These are phyloP conservation scores for Toxotes lorentzi DNA, from an alignment of 2,797 vertebrate genomes.

Conservation along the genomic window DNA sequence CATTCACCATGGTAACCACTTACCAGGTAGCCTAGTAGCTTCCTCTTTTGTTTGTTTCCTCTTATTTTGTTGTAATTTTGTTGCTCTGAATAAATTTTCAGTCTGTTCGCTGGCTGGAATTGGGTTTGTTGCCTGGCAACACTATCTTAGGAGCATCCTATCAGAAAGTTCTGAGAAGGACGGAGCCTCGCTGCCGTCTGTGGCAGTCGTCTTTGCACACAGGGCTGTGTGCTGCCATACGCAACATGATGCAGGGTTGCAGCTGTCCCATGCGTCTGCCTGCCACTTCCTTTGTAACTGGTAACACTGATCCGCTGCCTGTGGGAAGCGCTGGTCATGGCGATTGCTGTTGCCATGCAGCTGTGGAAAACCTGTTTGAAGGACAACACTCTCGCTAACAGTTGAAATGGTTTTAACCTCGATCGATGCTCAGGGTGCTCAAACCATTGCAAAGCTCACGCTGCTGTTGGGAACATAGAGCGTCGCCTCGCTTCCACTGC, in stretches of 20 bases:
- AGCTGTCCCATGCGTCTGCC: constrained; percentile 30
- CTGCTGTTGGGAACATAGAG: constrained; percentile 14
- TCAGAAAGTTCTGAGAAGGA: constrained; percentile 33
- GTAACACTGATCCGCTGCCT: constrained; percentile 21
- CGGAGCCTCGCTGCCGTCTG: constrained; percentile 8
- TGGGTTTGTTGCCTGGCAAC: constrained; percentile 72
- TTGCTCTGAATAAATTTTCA: constrained; percentile 42
- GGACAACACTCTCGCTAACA: constrained; percentile 43
- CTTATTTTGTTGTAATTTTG: constrained; percentile 39
- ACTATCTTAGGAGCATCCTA: constrained; percentile 36
- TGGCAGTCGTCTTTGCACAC: neutral
- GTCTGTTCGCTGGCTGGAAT: constrained; percentile 29
- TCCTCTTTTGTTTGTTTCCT: constrained; percentile 4
- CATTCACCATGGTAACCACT: constrained; percentile 46
- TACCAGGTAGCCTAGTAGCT: constrained; percentile 3
- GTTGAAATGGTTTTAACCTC: constrained; percentile 57
- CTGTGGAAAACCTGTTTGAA: constrained; percentile 56
- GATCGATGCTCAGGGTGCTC: constrained; percentile 5
- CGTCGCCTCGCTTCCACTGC: constrained; percentile 4
- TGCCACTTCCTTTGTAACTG: constrained; percentile 1
- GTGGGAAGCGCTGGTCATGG: constrained; percentile 38
- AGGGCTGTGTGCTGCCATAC: neutral
- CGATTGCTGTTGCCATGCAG: constrained; percentile 72
- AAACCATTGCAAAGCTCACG: constrained; percentile 34
- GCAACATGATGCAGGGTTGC: constrained; percentile 35